Evolutionary conservation across 2,113 vertebrate species (phyloP), one percentile per base, ranked within the genome.

Genomic region (Thamnaconus septentrionalis): DNA sequence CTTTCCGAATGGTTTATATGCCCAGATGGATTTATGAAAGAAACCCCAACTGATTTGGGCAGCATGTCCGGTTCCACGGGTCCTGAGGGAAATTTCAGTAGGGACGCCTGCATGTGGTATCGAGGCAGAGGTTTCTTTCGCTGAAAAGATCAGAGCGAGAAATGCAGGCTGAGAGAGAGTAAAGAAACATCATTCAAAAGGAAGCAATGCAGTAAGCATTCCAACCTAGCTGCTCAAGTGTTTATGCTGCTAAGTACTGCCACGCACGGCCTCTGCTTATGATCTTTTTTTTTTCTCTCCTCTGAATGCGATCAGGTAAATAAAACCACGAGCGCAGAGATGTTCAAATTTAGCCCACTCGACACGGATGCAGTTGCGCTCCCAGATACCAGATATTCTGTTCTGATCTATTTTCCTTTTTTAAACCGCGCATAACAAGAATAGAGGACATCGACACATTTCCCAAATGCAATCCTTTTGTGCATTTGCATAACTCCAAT

Each of bases 401-500:
- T 58, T 60, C 44, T 54, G 12, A 53, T 41, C 18, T 31, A 3
- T 54, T 11, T 5, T 71, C 56, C 56, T 47, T 66, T 69, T 63
- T 77, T 47, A 54, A 59, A 60, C 47, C 4, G 10, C 69, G 66
- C 54, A 56, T 68, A 68, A 58, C 58, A 70, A 59, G 50, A 70
- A 68, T 61, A 67, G 43, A 78, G 41, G 59, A 79, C 70, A 78
- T 55, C 61, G 66, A 63, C 60, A 78, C 62, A 72, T 81, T 81
- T 85, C 73, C 79, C 79, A 76, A 76, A 62, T 82, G 78, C 75
- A 72, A 65, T 80, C 65, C 69, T 76, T 82, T 87, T 80, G 75
- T 84, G 82, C 76, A 84, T 89, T 78, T 83, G 79, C 82, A 86
- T 82, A 85, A 84, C 76, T 89, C 85, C 67, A 82, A 75, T 89